These are phyloP conservation scores for Andrena fulva DNA, from an alignment of 2,888 invertebrate genomes.

Conservation along the genomic window DNA sequence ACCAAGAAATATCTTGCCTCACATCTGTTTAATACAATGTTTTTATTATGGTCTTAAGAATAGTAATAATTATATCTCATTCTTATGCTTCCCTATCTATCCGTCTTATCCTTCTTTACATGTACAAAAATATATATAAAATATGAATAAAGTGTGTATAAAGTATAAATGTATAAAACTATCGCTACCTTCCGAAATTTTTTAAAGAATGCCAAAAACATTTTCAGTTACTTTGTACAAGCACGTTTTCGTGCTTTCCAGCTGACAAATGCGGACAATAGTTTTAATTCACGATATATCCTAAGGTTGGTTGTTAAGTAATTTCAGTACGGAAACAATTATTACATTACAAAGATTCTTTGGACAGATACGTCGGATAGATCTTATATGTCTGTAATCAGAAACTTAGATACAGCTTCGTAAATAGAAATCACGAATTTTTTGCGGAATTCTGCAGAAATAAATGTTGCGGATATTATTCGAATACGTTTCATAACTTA, in stretches of 20 bases:
- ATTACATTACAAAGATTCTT: too few relatives aligned
- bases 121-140: neutral
- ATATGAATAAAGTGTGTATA: neutral
- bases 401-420: neutral
- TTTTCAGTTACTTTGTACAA: neutral
- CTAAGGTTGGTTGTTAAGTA: too few relatives aligned
- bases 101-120: neutral
- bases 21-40: neutral
- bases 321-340: neutral
- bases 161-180: neutral
- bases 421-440: neutral
- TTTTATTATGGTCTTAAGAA: neutral
- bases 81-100: neutral
- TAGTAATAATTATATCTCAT: neutral
- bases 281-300: too few relatives aligned
- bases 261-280: neutral
- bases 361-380: too few relatives aligned
- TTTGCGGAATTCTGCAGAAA: neutral
- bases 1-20: neutral
- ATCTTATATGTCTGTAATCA: too few relatives aligned
- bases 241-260: neutral
- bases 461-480: neutral
- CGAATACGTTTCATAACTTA: neutral
- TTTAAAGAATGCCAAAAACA: neutral
- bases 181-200: neutral